phyloP scores from a whole-genome alignment of 1,140 invertebrate genomes.

The Triops cancriformis region DNA sequence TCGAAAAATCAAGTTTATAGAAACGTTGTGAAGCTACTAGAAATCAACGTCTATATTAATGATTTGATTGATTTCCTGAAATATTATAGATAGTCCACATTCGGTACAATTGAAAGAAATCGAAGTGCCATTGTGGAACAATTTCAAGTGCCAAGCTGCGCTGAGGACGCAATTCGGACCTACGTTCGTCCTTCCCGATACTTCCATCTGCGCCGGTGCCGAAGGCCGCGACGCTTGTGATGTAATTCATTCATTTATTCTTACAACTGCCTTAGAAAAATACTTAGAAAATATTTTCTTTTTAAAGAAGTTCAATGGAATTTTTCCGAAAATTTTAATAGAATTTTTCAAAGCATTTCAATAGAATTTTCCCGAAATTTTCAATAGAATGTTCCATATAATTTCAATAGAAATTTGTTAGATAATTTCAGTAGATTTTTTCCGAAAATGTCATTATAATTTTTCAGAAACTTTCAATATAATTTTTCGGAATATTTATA shows the following conservation, averaged over 20 bases:
- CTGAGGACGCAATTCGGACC: constrained; percentile 41
- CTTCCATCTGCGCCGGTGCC: constrained; percentile 47
- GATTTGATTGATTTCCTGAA: constrained; percentile 20
- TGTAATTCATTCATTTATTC: constrained; percentile 34
- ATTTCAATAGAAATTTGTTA: not conserved
- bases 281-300: no score
- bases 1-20: no score
- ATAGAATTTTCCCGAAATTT: not conserved
- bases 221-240: constrained; percentile 44
- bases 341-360: no score
- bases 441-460: not conserved
- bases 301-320: no score
- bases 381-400: not conserved
- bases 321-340: not conserved
- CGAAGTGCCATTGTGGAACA: constrained; percentile 42
- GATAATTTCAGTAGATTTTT: no score
- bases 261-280: not conserved
- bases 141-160: constrained; percentile 39
- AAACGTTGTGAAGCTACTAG: no score
- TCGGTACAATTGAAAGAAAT: constrained; percentile 45
- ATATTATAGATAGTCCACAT: constrained; percentile 36
- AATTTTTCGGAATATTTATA: not conserved
- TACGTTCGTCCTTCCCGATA: constrained; percentile 40
- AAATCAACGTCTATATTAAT: not conserved
- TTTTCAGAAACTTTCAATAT: not conserved